These are phyloP conservation scores for Caenorhabditis sp. DNA, from an alignment of 2,888 invertebrate genomes.

Conservation along the genomic window DNA sequence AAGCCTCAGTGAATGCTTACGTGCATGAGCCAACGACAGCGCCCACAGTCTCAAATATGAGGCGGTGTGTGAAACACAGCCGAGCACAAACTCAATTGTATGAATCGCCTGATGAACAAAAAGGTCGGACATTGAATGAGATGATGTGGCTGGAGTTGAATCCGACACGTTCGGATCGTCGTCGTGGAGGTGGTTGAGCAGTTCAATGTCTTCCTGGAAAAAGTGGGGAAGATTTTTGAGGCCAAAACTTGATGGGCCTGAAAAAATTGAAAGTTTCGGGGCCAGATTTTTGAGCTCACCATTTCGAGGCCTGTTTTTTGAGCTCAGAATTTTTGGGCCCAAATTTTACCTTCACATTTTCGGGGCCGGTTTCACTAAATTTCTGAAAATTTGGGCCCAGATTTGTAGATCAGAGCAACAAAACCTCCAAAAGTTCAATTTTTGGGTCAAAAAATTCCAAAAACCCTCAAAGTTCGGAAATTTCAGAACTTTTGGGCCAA, in stretches of 20 bases:
- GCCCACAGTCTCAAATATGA: conserved; percentile 98
- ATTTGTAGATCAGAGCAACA: no score
- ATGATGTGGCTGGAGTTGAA: no score
- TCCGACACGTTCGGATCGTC: conserved; percentile 13
- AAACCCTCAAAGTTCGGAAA: no score
- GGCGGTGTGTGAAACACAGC: conserved; percentile 96
- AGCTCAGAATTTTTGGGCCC: no score
- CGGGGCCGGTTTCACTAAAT: no score
- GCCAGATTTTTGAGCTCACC: not conserved
- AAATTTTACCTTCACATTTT: no score
- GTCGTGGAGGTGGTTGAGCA: conserved; percentile 14
- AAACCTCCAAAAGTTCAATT: no score
- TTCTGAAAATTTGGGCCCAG: no score
- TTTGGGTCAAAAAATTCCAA: no score
- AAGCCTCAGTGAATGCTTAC: conserved; percentile 77
- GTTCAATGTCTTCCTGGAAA: conserved; percentile 18
- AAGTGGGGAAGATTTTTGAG: not conserved
- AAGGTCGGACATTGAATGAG: conserved; percentile 33
- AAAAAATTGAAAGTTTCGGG: no score
- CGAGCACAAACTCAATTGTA: conserved; percentile 96
- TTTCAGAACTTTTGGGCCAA: no score
- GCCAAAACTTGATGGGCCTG: not conserved
- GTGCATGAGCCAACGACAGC: conserved; percentile 94
- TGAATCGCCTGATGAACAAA: conserved; percentile 80
- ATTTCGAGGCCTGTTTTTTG: no score